Base-by-base conservation (phyloP, 2,113 vertebrate species). In the Bambusicola thoracicus region DNA sequence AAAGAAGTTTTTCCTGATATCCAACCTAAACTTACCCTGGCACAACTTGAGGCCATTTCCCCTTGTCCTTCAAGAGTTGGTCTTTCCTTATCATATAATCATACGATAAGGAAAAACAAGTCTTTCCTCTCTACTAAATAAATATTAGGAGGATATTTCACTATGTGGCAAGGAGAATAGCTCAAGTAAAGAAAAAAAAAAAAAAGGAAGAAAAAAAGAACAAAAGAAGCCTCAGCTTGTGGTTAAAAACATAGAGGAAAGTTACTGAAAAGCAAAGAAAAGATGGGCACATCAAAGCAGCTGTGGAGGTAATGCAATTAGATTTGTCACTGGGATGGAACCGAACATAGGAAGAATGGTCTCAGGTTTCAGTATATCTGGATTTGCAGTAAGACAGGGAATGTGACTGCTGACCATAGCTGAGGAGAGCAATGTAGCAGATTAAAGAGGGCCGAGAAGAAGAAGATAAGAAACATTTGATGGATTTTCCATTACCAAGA, bases 251-350 rank as follows among this genome's bases (percentile, higher is more conserved):
- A 79, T 36, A 94, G 85, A 89, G 14, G 49, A 82, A 70, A 76
- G 62, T 65, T 84, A 84, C 48, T 84, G 68, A 83, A 84, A 95
- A 90, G 66, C n/a, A 68, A 81, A 69, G 0, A 0, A 75, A 89
- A 84, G 36, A 44, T 61, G 24, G 22, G 25, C 43, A 86, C 76
- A 88, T 84, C 61, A 92, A 81, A 91, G 73, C 76, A 88, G n/a
- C 53, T 72, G 43, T 3, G 4, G 56, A 88, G 48, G 69, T 78
- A 93, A 84, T 38, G 24, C 79, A 90, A 72, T 88, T 84, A 85
- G 66, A 86, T 88, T 82, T 94, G 90, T 84, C 93, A 86, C 43
- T 34, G 76, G 70, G 69, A 91, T 78, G 80, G 82, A 94, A 62
- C 72, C 72, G 61, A 91, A 84, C 25, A 85, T 43, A 77, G 51